Evolutionary conservation across 2,113 vertebrate genomes (phyloP).

Genomic region (Anhinga anhinga): DNA sequence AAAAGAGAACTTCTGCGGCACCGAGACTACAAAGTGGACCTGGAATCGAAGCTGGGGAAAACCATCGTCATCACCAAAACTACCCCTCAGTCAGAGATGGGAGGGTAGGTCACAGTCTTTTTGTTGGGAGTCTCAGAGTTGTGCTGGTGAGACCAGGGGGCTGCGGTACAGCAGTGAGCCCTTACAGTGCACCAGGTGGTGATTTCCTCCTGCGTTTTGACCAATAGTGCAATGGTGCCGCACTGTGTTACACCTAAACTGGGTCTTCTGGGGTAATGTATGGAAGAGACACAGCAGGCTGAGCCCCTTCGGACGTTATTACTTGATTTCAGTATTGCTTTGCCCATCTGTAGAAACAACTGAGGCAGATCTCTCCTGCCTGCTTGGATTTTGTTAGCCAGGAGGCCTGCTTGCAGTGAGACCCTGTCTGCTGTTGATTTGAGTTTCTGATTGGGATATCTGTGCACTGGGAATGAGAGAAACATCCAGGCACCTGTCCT

Average conservation of each 20-base stretch:
- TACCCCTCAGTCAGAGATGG: constrained; percentile 97
- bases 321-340: neutral
- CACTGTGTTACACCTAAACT: neutral
- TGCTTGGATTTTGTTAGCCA: neutral
- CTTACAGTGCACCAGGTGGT: neutral
- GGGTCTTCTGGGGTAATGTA: neutral
- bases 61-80: constrained; percentile 98
- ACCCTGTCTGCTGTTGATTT: neutral
- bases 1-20: constrained; percentile 94
- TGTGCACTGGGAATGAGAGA: neutral
- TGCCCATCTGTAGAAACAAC: neutral
- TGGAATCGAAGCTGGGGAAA: constrained; percentile 98
- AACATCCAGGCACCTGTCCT: neutral
- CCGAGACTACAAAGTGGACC: constrained; percentile 97
- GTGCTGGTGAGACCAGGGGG: neutral
- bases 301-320: neutral
- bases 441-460: neutral
- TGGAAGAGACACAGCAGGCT: neutral
- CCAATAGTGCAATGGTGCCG: neutral
- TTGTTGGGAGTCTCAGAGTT: neutral
- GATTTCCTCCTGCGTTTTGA: neutral
- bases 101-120: constrained; percentile 79
- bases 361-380: neutral
- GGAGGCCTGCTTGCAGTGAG: neutral
- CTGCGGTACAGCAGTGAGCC: neutral